Conservation (phyloP, 2,797 vertebrate genomes). For the Gobionotothen gibberifrons region DNA sequence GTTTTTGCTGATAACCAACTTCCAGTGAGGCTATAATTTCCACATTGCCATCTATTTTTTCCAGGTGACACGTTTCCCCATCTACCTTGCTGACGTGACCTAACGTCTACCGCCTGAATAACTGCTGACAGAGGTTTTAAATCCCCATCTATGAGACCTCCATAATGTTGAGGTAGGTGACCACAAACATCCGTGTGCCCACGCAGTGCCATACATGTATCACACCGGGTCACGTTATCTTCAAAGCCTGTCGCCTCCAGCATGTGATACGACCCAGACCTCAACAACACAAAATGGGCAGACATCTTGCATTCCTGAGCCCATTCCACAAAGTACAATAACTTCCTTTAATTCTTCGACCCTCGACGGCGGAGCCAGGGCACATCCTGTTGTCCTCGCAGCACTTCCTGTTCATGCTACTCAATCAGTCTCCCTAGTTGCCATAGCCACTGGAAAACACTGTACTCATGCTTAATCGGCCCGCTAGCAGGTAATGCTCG, state of each 20-base stretch:
- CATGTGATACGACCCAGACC: conserved; percentile 84
- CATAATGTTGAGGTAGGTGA: conserved; percentile 52
- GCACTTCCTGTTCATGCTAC: conserved; percentile 92
- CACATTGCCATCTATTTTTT: conserved; percentile 28
- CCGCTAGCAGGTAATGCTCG: background rate
- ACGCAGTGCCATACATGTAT: conserved; percentile 62
- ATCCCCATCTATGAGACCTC: conserved; percentile 17
- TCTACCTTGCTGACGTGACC: background rate
- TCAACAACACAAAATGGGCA: conserved; percentile 73
- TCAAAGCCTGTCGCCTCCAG: conserved; percentile 87
- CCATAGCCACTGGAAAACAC: conserved; percentile 88
- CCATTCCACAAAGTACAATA: conserved; percentile 98
- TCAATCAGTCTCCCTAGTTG: conserved; percentile 88
- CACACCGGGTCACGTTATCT: conserved; percentile 84
- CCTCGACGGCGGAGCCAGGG: conserved; percentile 94
- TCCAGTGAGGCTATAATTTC: conserved; percentile 10
- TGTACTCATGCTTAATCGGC: conserved; percentile 21
- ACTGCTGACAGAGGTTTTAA: conserved; percentile 2
- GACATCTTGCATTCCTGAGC: conserved; percentile 93
- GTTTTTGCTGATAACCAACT: conserved; percentile 27
- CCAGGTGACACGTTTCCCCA: conserved; percentile 29
- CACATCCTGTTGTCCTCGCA: conserved; percentile 99
- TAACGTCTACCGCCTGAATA: background rate
- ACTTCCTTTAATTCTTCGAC: conserved; percentile 99
- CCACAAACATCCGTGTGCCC: conserved; percentile 59